Conservation (phyloP, 2,888 invertebrate species). For the Ochropacha duplaris region DNA sequence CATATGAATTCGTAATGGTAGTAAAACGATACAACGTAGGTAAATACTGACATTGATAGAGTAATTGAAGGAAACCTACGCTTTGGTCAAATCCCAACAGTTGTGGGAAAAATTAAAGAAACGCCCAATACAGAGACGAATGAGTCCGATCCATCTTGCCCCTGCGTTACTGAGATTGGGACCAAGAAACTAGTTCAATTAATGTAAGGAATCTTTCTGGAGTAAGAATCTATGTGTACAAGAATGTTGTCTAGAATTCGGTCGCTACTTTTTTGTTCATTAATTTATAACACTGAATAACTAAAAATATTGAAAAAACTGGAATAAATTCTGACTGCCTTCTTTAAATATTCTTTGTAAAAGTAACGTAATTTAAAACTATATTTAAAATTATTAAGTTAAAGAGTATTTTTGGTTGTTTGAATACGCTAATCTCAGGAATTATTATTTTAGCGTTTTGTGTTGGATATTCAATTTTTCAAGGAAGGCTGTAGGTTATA, state of each 20-base stretch:
- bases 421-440: too few relatives aligned
- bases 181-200: constrained; percentile 16
- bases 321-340: too few relatives aligned
- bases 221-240: not conserved
- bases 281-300: too few relatives aligned
- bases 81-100: constrained; percentile 14
- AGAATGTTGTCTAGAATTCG: not conserved
- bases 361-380: too few relatives aligned
- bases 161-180: constrained; percentile 11
- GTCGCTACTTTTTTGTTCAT: not conserved
- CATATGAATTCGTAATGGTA: not conserved
- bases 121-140: constrained; percentile 37
- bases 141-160: constrained; percentile 33
- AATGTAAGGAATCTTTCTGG: not conserved
- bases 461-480: too few relatives aligned
- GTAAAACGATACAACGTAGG: not conserved
- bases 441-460: too few relatives aligned
- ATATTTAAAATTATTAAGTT: too few relatives aligned
- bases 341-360: too few relatives aligned
- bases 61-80: constrained; percentile 8
- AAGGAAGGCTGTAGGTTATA: too few relatives aligned
- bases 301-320: too few relatives aligned
- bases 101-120: constrained; percentile 38
- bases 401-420: too few relatives aligned
- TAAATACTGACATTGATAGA: constrained; percentile 3